These are phyloP conservation scores for Onychostruthus taczanowskii DNA, from an alignment of 2,113 vertebrate genomes.

Conservation along the genomic window DNA sequence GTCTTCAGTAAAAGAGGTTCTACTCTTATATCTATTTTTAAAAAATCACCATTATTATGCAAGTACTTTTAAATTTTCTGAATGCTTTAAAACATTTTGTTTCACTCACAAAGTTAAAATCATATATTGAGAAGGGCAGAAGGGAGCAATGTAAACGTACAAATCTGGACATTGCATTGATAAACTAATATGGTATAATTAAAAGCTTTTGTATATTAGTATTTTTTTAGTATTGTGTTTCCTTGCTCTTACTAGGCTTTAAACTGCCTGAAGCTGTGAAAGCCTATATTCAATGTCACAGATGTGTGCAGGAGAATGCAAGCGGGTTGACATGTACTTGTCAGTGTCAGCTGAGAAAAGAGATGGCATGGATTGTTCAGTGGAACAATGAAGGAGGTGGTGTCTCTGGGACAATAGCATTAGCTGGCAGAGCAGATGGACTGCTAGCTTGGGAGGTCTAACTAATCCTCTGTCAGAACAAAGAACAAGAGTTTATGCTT, in stretches of 20 bases:
- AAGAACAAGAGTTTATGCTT: constrained; percentile 41
- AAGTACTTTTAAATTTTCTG: constrained; percentile 2
- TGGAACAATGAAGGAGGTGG: constrained; percentile 63
- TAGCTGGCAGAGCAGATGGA: constrained; percentile 61
- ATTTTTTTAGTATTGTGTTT: neutral
- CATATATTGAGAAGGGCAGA: neutral
- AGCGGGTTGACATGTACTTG: constrained; percentile 41
- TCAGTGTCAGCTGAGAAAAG: constrained; percentile 55
- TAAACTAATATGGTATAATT: neutral
- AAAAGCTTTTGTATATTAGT: neutral
- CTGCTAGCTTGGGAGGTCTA: constrained; percentile 47
- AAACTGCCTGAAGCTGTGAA: constrained; percentile 9
- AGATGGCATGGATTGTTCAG: constrained; percentile 4
- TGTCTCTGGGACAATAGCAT: constrained; percentile 45
- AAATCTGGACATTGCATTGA: neutral
- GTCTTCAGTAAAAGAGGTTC: constrained; percentile 35
- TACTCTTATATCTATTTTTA: constrained; percentile 16
- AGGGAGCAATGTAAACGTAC: neutral
- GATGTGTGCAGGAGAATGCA: constrained; percentile 34
- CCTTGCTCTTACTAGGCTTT: neutral
- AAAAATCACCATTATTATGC: neutral
- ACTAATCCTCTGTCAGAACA: constrained; percentile 30
- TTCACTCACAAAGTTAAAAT: neutral
- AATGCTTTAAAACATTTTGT: neutral
- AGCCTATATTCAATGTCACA: constrained; percentile 42